Base-by-base conservation (phyloP, 2,888 invertebrate species). In the Therioaphis trifolii region DNA sequence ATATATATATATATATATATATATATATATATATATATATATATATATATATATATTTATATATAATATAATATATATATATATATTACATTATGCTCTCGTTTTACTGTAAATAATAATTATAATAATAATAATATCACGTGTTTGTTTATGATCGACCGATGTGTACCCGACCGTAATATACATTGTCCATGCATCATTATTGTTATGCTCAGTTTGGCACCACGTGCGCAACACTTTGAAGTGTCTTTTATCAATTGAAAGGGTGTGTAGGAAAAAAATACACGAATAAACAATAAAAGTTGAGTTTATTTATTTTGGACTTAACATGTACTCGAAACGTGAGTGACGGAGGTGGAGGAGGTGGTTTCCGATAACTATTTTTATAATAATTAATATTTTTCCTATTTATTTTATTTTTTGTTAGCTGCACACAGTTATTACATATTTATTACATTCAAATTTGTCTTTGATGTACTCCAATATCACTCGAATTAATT, bases 191-290 rank as follows among this genome's bases (percentile, higher is more conserved):
- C 43, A 27, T 43, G 61, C 27, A 43, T 58, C 75, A 27, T 61
- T 58, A 61, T 75, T 61, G 18, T 61, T 29, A 61, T 43, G 75
- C 43, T 75, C 75, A 27, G 61, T 61, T 58, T 75, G 75, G 58
- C 75, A 75, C 12, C 24, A 12, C 24, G 12, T 14, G 58, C 14
- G 58, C 7, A 43, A 75, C 61, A 75, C 75, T 75, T 75, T 75
- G 61, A 75, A 75, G 75, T 74, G 55, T 58, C 55, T 21, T 21
- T 21, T 4, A 40, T 74, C 21, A 35, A 55, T 15, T 15, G 27
- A 7, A n/a, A 7, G 24, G 21, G 21, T 9, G n/a, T 24, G n/a
- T n/a, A 21, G n/a, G 24, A 68, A 9, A 35, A 40, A 29, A 58
- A 43, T 55, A 27, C 24, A 74, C 21, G 72, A 74, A 72, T 29